A percentile compares a stretch with the other conserved stretches of the same genome.
Conservation (phyloP, 1,140 invertebrate species). For the Drosophila subobscura region DNA sequence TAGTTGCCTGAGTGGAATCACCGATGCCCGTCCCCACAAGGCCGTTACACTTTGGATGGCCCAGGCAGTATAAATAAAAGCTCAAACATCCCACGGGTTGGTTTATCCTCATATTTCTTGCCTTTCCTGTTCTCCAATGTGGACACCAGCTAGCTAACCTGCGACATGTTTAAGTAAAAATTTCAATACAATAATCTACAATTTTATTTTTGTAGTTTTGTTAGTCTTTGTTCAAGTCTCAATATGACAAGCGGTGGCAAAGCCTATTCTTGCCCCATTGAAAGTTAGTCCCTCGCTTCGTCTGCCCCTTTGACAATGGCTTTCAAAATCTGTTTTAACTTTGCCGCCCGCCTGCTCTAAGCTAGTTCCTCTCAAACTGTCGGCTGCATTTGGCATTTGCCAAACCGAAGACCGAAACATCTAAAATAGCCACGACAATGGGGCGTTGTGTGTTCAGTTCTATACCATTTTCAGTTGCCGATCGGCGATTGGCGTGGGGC, state of each 20-base stretch:
- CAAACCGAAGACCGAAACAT: conserved; percentile 21
- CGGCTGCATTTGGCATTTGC: conserved; percentile 64
- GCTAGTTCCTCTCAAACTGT: conserved; percentile 65
- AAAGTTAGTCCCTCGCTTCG: conserved; percentile 23
- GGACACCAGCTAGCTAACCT: background rate
- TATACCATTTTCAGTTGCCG: conserved; percentile 43
- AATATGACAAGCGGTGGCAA: conserved; percentile 14
- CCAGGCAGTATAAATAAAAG: background rate
- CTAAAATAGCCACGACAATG: conserved; percentile 41
- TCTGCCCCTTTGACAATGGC: conserved; percentile 32
- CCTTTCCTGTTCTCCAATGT: background rate
- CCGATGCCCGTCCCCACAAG: background rate
- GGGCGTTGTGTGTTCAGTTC: conserved; percentile 43
- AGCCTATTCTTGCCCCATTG: background rate
- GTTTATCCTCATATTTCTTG: too few relatives aligned
- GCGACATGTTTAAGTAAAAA: conserved; percentile 1
- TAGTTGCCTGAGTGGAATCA: conserved; percentile 30
- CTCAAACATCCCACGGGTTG: background rate
- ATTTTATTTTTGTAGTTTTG: background rate
- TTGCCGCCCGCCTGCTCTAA: conserved; percentile 57
- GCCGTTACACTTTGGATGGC: too few relatives aligned
- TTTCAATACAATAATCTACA: conserved; percentile 11
- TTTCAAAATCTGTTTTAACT: conserved; percentile 57
- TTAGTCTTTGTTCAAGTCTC: conserved; percentile 14
- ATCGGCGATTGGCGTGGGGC: conserved; percentile 28